These are phyloP conservation scores for Pandemis corylana DNA, from an alignment of 2,888 invertebrate genomes.

Conservation along the genomic window DNA sequence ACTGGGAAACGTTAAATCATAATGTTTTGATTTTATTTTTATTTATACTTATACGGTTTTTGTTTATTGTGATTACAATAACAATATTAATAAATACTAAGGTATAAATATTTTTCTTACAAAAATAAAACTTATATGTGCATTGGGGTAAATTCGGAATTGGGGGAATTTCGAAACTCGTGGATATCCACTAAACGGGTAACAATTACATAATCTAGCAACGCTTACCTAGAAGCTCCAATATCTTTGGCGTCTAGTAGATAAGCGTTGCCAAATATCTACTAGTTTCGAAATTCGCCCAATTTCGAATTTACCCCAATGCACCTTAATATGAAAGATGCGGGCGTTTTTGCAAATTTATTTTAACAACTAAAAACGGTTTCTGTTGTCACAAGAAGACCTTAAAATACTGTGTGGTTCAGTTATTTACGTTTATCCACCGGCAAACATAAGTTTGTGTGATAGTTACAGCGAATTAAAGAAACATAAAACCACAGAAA, in stretches of 20 bases:
- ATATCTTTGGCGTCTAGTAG: no score
- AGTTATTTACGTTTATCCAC: not conserved
- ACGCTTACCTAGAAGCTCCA: no score
- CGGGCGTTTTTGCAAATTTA: slow-evolving; percentile 3
- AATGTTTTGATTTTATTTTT: slow-evolving; percentile 24
- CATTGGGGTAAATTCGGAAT: no score
- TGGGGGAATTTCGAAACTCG: no score
- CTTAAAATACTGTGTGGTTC: not conserved
- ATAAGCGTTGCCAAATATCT: no score
- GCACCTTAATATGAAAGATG: not conserved
- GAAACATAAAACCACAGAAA: slow-evolving; percentile 18
- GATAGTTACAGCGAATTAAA: slow-evolving; percentile 14
- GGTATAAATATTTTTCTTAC: no score
- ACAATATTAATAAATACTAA: not conserved
- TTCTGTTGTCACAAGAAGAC: not conserved
- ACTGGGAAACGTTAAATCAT: slow-evolving; percentile 20
- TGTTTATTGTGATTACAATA: slow-evolving; percentile 3
- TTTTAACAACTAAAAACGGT: not conserved
- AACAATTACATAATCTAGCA: no score
- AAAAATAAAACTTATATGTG: no score
- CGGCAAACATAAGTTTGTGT: not conserved
- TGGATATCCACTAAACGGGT: no score
- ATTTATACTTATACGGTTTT: not conserved
- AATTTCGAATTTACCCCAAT: no score
- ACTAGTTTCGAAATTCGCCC: no score